phyloP scores from a whole-genome alignment of 2,888 invertebrate species.

The Drosophila vallismaia region DNA sequence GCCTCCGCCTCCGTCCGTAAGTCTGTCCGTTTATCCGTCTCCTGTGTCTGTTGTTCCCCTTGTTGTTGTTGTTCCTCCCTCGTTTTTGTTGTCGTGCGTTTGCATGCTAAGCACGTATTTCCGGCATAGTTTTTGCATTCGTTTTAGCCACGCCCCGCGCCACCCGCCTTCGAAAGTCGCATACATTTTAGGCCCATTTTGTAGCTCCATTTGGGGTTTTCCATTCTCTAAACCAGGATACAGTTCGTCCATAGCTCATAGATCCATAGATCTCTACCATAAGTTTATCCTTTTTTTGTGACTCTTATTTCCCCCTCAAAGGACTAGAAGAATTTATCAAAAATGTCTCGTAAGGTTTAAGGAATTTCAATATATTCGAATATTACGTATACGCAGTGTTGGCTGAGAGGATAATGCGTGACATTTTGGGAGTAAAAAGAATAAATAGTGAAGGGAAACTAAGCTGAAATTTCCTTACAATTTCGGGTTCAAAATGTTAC shows the following conservation, averaged over 20 bases:
- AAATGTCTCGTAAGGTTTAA: too few species aligned
- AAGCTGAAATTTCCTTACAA: too few species aligned
- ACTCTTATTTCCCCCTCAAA: too few species aligned
- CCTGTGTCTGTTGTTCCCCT: slow-evolving; percentile 31
- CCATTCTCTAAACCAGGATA: not conserved
- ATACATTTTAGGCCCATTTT: slow-evolving; percentile 22
- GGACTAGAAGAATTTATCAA: too few species aligned
- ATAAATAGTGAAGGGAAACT: too few species aligned
- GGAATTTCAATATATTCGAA: not conserved
- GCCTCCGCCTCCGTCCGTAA: too few species aligned
- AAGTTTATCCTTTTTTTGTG: not conserved
- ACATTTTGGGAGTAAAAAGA: too few species aligned
- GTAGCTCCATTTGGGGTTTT: slow-evolving; percentile 24
- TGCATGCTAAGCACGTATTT: slow-evolving; percentile 71
- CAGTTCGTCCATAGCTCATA: too few species aligned
- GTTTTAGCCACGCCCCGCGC: slow-evolving; percentile 15
- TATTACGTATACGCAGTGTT: not conserved
- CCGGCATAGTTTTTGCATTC: slow-evolving; percentile 74
- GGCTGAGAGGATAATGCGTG: not conserved
- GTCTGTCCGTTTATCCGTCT: slow-evolving; percentile 13
- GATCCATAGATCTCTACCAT: not conserved
- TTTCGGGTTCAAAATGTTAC: too few species aligned
- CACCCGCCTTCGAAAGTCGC: not conserved
- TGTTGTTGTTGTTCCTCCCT: slow-evolving; percentile 43
- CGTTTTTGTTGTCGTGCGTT: slow-evolving; percentile 44